Evolutionary conservation across 2,797 vertebrate species (phyloP), one percentile per base, ranked within the genome.

Genomic region (Pseudomugil gertrudae): DNA sequence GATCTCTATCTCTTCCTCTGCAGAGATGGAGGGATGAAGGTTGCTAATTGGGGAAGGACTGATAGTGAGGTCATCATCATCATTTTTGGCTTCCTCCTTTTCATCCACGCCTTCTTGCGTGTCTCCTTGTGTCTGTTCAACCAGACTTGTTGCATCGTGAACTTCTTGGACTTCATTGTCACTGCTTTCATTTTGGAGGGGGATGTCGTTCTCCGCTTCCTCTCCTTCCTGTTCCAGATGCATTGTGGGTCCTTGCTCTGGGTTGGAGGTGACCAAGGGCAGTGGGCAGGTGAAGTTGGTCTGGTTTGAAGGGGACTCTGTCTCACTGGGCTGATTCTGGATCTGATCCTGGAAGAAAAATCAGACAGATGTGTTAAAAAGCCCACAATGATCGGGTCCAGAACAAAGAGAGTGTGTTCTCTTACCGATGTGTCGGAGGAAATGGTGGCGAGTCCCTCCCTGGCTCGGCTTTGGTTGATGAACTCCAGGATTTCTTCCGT

Each of bases 401-500:
- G 6, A 8, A 2, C 4, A 17, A 57, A 24, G 2, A 13, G 24
- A 10, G 3, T 14, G 17, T n/a, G 15, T 35, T 33, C 66, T 33
- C 66, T 60, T 0, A 89, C 88, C 77, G 1, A 23, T 0, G 35
- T 2, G 19, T 74, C 19, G 0, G 47, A 3, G 17, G 21, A 56
- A 0, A 81, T 71, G 63, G 74, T 51, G 2, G 26, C 0, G 27
- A 92, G 78, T 7, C 87, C 91, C 24, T 88, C 92, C 32, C 81
- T 89, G 66, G 72, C 88, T 85, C 29, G 80, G 65, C 94, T 94
- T 84, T 96, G 94, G 81, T 91, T 96, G 66, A 96, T 94, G 54
- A 96, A 91, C 78, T 96, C 93, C 90, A 96, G 90, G 76, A 96
- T 96, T 85, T 96, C 95, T 51, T 96, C 95, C 0, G 95, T 96